Evolutionary conservation across 2,888 invertebrate species (phyloP).

Genomic region (Oscheius sp.): DNA sequence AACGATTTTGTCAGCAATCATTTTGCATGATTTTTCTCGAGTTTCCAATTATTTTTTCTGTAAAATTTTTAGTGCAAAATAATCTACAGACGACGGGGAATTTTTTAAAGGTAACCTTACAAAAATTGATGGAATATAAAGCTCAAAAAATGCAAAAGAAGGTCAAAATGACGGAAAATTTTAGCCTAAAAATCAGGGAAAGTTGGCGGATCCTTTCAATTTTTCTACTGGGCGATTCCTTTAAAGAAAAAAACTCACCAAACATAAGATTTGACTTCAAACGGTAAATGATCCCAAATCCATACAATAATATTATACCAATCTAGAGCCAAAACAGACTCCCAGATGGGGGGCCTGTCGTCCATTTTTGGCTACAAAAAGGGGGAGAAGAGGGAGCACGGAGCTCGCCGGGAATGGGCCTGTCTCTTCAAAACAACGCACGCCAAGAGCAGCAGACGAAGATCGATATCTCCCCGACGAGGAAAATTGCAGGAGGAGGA

Average conservation of each 20-base stretch:
- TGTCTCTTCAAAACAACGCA: neutral
- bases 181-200: too few relatives aligned
- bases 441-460: neutral
- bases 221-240: too few relatives aligned
- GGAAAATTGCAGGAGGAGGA: neutral
- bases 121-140: too few relatives aligned
- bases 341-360: slow-evolving; percentile 42
- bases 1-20: too few relatives aligned
- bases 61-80: too few relatives aligned
- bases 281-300: slow-evolving; percentile 52
- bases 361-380: slow-evolving; percentile 3
- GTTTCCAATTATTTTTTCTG: too few relatives aligned
- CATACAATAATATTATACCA: slow-evolving; percentile 48
- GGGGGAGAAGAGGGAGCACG: neutral
- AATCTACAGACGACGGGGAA: too few relatives aligned
- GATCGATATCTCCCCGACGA: neutral
- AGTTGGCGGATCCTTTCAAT: too few relatives aligned
- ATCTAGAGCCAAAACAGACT: slow-evolving; percentile 47
- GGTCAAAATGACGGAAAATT: too few relatives aligned
- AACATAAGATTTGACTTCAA: slow-evolving; percentile 54
- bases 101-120: too few relatives aligned
- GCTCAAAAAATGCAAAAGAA: too few relatives aligned
- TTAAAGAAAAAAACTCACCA: slow-evolving; percentile 45
- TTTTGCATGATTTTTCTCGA: too few relatives aligned
- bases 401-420: neutral